Evolutionary conservation across 2,888 invertebrate genomes (phyloP).

Genomic region (Raillietiella orientalis): DNA sequence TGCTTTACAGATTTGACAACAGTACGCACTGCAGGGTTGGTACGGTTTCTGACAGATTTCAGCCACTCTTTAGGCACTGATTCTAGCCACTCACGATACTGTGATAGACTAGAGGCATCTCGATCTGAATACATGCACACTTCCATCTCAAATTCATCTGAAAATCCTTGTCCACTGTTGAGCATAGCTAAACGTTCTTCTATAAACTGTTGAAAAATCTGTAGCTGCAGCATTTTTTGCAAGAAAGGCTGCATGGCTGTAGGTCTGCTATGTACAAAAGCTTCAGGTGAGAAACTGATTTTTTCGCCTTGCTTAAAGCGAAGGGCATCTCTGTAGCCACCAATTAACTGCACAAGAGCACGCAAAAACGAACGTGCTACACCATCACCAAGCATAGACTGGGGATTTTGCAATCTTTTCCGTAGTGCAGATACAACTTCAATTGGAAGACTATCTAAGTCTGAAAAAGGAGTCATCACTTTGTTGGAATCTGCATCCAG

Average conservation of each 20-base stretch:
- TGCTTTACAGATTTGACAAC: no score
- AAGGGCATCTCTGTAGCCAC: conserved; percentile 70
- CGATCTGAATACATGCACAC: conserved; percentile 33
- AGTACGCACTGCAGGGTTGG: no score
- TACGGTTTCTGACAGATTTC: conserved; percentile 35
- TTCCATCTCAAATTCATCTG: conserved; percentile 83
- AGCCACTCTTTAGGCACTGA: conserved; percentile 50
- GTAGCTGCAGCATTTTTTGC: conserved; percentile 57
- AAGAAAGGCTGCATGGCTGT: conserved; percentile 57
- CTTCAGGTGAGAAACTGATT: conserved; percentile 54
- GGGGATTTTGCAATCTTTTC: conserved; percentile 35
- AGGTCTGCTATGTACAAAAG: conserved; percentile 58
- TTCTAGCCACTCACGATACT: conserved; percentile 16
- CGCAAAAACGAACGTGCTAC: conserved; percentile 70
- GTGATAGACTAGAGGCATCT: conserved; percentile 18
- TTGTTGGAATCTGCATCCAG: conserved; percentile 70
- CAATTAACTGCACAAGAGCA: conserved; percentile 70
- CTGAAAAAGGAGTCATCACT: conserved; percentile 58
- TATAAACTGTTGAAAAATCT: conserved; percentile 89
- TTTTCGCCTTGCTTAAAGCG: conserved; percentile 31
- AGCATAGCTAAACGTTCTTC: conserved; percentile 71
- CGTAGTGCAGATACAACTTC: conserved; percentile 64
- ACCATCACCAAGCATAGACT: conserved; percentile 52
- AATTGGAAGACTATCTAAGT: conserved; percentile 53
- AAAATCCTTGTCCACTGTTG: conserved; percentile 67